phyloP scores from a whole-genome alignment of 2,113 vertebrate genomes.

The Oreochromis tanganicae region DNA sequence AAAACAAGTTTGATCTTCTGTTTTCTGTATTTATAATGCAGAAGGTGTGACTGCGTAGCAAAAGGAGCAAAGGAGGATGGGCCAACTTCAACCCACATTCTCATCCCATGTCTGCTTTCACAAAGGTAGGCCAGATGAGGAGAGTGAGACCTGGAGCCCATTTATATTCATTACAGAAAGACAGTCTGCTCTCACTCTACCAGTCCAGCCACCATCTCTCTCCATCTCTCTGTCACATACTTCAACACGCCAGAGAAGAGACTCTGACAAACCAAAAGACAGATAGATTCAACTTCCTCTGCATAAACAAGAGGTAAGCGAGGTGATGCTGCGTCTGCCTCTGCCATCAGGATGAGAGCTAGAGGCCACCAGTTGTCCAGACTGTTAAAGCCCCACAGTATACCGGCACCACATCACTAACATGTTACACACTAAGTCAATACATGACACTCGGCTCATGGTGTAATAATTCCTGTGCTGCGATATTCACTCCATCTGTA shows the following conservation, averaged over 20 bases:
- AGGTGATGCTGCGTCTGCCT: neutral
- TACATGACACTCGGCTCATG: neutral
- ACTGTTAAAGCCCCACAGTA: neutral
- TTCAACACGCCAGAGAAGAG: constrained; percentile 28
- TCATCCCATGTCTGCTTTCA: constrained; percentile 5
- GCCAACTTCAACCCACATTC: neutral
- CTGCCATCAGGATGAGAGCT: neutral
- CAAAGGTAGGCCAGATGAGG: constrained; percentile 15
- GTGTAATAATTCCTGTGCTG: neutral
- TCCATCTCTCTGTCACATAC: constrained; percentile 44
- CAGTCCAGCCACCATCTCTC: constrained; percentile 40
- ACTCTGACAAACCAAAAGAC: constrained; percentile 48
- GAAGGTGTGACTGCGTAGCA: neutral
- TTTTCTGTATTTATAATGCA: neutral
- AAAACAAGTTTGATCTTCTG: neutral
- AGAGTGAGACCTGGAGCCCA: constrained; percentile 46
- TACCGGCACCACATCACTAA: neutral
- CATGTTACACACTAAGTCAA: neutral
- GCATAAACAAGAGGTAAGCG: constrained; percentile 44
- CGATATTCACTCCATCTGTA: constrained; percentile 19
- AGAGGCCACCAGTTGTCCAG: neutral
- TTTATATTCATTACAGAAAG: constrained; percentile 70
- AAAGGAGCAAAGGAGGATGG: neutral
- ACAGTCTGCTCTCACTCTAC: constrained; percentile 57
- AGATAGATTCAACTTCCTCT: constrained; percentile 42